Conservation (phyloP, 1,140 invertebrate species). For the Belonocnema kinseyi region DNA sequence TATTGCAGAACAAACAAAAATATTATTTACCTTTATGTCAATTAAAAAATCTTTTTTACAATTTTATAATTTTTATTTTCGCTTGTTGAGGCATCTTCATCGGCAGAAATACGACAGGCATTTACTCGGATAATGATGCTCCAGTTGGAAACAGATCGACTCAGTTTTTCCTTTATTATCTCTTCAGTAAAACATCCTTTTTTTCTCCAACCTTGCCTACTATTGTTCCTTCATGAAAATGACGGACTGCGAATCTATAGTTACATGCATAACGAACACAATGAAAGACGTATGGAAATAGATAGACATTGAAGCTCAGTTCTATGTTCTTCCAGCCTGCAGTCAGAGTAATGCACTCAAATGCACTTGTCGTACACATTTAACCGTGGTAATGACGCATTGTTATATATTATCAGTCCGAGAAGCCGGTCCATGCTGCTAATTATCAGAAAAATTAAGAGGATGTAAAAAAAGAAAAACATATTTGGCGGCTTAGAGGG, state of each 20-base stretch:
- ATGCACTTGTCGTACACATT: conserved; percentile 73
- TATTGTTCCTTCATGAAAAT: conserved; percentile 74
- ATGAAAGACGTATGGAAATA: conserved; percentile 73
- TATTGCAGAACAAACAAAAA: too few species aligned
- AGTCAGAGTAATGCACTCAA: conserved; percentile 63
- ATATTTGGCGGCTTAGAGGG: conserved; percentile 43
- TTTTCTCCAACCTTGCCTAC: conserved; percentile 50
- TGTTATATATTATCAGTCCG: conserved; percentile 72
- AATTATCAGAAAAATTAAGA: conserved; percentile 65
- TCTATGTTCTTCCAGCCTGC: conserved; percentile 54
- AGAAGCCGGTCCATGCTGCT: conserved; percentile 56
- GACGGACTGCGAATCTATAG: conserved; percentile 72
- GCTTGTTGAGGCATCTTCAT: too few species aligned
- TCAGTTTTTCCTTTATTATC: conserved; percentile 45
- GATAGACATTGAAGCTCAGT: conserved; percentile 60
- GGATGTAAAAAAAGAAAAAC: conserved; percentile 40
- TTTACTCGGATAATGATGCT: conserved; percentile 71
- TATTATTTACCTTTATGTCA: too few species aligned
- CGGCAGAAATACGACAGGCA: conserved; percentile 53
- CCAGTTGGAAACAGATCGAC: conserved; percentile 60
- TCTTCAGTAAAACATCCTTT: conserved; percentile 22
- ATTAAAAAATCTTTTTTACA: too few species aligned
- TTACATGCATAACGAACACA: conserved; percentile 71
- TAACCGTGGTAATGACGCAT: conserved; percentile 71
- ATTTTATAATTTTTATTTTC: not conserved